phyloP scores from a whole-genome alignment of 2,113 vertebrate genomes.

The Psophia crepitans region DNA sequence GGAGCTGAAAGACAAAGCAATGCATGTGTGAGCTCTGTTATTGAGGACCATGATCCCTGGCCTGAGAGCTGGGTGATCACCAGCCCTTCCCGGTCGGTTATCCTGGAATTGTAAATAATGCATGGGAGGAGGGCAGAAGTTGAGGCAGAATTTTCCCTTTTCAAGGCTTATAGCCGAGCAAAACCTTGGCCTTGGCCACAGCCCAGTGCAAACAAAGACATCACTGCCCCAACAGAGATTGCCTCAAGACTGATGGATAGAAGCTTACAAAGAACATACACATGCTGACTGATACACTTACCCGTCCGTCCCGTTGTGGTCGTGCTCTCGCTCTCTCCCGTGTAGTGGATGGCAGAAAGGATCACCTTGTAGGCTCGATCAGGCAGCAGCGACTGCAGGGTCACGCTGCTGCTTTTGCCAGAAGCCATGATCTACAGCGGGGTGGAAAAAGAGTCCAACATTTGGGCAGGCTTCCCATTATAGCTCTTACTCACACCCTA shows the following conservation, averaged over 20 bases:
- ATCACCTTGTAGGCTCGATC: conserved; percentile 84
- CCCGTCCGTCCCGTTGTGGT: conserved; percentile 80
- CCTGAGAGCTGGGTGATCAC: rapidly evolving
- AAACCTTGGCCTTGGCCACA: neutral
- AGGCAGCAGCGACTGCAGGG: conserved; percentile 79
- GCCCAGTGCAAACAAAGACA: rapidly evolving
- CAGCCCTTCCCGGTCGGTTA: neutral
- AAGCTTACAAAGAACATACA: rapidly evolving
- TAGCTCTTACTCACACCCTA: neutral
- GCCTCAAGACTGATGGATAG: rapidly evolving
- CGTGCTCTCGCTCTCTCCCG: conserved; percentile 77
- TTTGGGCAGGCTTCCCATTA: neutral
- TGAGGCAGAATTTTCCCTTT: neutral
- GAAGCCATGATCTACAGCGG: conserved; percentile 76
- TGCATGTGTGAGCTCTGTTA: rapidly evolving
- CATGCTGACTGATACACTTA: neutral
- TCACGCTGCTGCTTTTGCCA: conserved; percentile 70
- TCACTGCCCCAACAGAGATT: rapidly evolving
- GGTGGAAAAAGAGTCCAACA: neutral
- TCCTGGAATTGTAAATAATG: neutral
- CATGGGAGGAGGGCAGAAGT: rapidly evolving
- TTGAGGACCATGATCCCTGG: rapidly evolving
- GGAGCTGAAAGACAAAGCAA: conserved; percentile 50
- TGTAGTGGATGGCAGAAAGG: conserved; percentile 82
- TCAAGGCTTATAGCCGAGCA: neutral